These are phyloP conservation scores for Agonopterix arenella DNA, from an alignment of 2,888 invertebrate species.

Conservation along the genomic window DNA sequence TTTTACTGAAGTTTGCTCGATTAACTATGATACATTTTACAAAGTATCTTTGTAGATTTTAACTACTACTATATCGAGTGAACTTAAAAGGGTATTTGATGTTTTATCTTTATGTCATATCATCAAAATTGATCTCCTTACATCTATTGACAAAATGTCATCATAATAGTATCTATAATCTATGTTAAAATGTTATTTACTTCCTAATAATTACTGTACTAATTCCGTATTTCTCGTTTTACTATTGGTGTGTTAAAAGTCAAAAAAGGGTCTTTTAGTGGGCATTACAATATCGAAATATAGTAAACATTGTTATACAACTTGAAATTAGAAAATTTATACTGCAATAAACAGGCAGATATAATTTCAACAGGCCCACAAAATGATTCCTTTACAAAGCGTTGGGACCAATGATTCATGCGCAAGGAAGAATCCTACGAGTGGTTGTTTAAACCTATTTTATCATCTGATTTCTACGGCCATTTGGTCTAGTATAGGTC, in stretches of 20 bases:
- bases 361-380: constrained; percentile 9
- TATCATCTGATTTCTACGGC: neutral
- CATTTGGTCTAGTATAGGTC: neutral
- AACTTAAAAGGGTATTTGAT: too few relatives aligned
- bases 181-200: constrained; percentile 16
- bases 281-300: neutral
- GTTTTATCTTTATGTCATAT: too few relatives aligned
- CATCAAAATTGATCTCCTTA: constrained; percentile 3
- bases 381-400: constrained; percentile 39
- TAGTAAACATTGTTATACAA: too few relatives aligned
- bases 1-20: neutral
- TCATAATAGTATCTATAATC: constrained; percentile 11
- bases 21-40: too few relatives aligned
- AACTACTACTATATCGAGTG: too few relatives aligned
- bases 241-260: constrained; percentile 26
- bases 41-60: too few relatives aligned
- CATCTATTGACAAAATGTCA: constrained; percentile 8
- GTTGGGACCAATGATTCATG: constrained; percentile 63
- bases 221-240: constrained; percentile 24
- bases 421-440: constrained; percentile 16
- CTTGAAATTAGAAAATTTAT: too few relatives aligned
- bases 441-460: constrained; percentile 1
- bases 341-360: too few relatives aligned
- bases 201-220: constrained; percentile 17
- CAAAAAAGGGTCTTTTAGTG: constrained; percentile 22